phyloP scores from a whole-genome alignment of 2,797 vertebrate species.

The Paguma larvata region DNA sequence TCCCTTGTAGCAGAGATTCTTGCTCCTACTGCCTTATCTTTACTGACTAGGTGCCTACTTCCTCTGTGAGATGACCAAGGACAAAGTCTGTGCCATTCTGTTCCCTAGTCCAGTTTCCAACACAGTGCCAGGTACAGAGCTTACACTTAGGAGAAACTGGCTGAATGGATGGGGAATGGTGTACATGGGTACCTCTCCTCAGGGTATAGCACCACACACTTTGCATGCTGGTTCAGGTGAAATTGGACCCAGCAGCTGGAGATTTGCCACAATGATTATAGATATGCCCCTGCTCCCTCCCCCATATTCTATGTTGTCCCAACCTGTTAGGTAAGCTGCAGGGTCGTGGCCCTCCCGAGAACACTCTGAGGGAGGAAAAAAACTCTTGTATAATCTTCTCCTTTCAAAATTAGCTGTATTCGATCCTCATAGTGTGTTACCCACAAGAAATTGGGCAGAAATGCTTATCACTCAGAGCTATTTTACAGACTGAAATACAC shows the following conservation, averaged over 20 bases:
- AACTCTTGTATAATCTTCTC: background rate
- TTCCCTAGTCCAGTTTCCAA: background rate
- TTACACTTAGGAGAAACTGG: background rate
- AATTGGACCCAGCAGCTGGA: background rate
- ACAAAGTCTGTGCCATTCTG: no score
- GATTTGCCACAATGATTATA: no score
- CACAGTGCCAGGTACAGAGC: background rate
- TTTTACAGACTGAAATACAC: constrained; percentile 50
- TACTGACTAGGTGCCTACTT: background rate
- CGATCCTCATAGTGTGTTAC: constrained; percentile 21
- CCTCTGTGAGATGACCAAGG: background rate
- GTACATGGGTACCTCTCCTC: background rate
- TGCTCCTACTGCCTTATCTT: background rate
- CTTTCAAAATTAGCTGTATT: constrained; percentile 68
- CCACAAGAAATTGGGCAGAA: constrained; percentile 19
- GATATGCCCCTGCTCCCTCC: accelerated
- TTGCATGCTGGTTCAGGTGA: background rate
- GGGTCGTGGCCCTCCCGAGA: background rate
- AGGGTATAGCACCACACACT: background rate
- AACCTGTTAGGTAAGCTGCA: background rate
- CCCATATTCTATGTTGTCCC: background rate
- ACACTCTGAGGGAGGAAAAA: background rate
- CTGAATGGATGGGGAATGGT: background rate
- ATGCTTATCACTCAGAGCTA: constrained; percentile 24
- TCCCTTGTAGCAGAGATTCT: background rate